Base-by-base conservation (phyloP, 37 sponge, comb jelly and placozoan genomes). In the Ephydatia muelleri region DNA sequence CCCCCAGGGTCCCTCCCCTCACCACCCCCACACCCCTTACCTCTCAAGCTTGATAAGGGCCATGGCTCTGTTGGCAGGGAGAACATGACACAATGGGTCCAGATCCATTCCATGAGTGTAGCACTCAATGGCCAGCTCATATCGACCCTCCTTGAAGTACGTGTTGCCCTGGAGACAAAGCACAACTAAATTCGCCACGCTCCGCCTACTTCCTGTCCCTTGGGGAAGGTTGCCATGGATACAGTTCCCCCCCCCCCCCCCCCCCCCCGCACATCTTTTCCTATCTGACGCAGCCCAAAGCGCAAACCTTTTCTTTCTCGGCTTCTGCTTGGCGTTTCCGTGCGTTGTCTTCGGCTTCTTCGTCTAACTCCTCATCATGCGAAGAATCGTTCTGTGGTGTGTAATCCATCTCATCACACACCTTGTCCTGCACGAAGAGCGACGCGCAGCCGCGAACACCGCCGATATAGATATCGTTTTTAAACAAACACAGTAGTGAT, bases 41-140 rank as follows among this genome's bases (percentile, higher is more conserved):
- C 89, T 96, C 64, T 94, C 80, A 31, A 89, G 72, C 73, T 95
- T 96, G 72, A 98, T 76, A 0, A 95, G 88, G 19, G 99, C 99
- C 93, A 98, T 93, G 57, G 99, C 99, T 76, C 97, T 86, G 89
- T 98, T 98, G 25, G 97, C 95, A 29, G 88, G 89, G 38, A 96
- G 73, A 28, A 91, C 83, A 32, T 92, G 91, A 83, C 38, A 91
- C 32, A 29, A 38, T 26, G 97, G 95, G 82, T 96, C 95, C 76
- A 92, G 79, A 70, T 86, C 82, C 68, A 96, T 78, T 31, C 91
- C 94, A 37, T 35, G 73, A 2, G 92, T 85, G 81, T 98, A 98
- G 72, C 95, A 80, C 89, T 96, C 94, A 1, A 95, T 85, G 8
- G 99, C 99, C 5, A 87, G 89, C 71, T 93, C 95, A 77, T 84